Percentiles rank a stretch among this genome's conserved stretches.
Conservation (phyloP, 2,888 invertebrate genomes). For the Spilosoma lubricipeda region DNA sequence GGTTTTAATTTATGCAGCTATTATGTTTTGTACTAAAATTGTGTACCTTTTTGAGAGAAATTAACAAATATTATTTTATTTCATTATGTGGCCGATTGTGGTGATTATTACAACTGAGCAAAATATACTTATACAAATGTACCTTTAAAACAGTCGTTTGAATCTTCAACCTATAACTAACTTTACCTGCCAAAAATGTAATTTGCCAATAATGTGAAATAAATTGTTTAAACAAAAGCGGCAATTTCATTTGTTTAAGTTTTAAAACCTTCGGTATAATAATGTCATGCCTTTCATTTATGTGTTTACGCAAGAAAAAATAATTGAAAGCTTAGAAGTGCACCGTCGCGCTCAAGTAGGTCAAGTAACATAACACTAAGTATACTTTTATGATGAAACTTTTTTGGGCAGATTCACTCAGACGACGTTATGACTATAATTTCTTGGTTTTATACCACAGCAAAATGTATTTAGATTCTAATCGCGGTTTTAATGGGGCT, state of each 20-base stretch:
- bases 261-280: slow-evolving; percentile 54
- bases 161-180: background rate
- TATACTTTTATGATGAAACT: slow-evolving; percentile 42
- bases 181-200: background rate
- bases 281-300: slow-evolving; percentile 65
- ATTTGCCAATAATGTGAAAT: background rate
- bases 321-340: slow-evolving; percentile 34
- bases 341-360: slow-evolving; percentile 53
- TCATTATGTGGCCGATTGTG: no score
- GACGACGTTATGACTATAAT: slow-evolving; percentile 85
- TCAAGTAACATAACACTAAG: slow-evolving; percentile 52
- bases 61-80: no score
- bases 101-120: no score
- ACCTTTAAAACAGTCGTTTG: no score
- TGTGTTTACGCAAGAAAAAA: slow-evolving; percentile 60
- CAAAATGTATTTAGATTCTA: slow-evolving; percentile 6
- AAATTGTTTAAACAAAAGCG: slow-evolving; percentile 5
- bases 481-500: background rate
- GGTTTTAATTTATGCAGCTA: no score
- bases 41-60: no score
- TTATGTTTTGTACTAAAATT: no score
- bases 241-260: slow-evolving; percentile 9
- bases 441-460: slow-evolving; percentile 56
- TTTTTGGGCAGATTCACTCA: slow-evolving; percentile 10
- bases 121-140: no score